A percentile compares a stretch with the other conserved stretches of the same genome.
These are phyloP conservation scores for Candoia aspera DNA, from an alignment of 2,113 vertebrate species.

Conservation along the genomic window DNA sequence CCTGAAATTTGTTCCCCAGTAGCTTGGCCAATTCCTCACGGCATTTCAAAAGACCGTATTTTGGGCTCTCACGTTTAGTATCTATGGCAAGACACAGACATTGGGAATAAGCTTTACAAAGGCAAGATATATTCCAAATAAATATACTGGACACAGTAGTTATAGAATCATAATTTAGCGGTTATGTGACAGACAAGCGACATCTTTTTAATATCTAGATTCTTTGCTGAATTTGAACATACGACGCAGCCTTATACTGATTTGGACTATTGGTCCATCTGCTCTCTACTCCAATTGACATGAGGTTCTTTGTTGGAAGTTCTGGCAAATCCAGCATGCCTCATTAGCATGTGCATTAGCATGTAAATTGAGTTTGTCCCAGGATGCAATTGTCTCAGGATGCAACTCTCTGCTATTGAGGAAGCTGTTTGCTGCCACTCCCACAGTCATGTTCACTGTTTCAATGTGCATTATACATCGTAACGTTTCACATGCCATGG, in stretches of 20 bases:
- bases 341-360: no score
- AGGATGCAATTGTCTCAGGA: no score
- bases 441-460: no score
- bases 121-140: neutral
- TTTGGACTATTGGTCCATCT: neutral
- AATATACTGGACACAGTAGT: neutral
- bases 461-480: no score
- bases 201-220: neutral
- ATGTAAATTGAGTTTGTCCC: no score
- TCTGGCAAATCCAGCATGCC: no score
- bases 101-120: neutral
- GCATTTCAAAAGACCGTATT: constrained; percentile 87
- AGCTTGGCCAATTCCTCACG: constrained; percentile 91
- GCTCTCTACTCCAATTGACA: no score
- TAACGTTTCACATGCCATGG: no score
- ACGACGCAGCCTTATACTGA: neutral
- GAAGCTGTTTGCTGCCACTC: no score
- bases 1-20: constrained; percentile 91
- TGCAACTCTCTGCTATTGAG: no score
- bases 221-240: neutral
- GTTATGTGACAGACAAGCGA: neutral
- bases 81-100: constrained; percentile 69
- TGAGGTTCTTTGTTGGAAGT: no score
- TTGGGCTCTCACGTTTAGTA: constrained; percentile 83
- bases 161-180: no score